Base-by-base conservation (phyloP, 2,888 invertebrate genomes). In the Orchesellides sinensis region DNA sequence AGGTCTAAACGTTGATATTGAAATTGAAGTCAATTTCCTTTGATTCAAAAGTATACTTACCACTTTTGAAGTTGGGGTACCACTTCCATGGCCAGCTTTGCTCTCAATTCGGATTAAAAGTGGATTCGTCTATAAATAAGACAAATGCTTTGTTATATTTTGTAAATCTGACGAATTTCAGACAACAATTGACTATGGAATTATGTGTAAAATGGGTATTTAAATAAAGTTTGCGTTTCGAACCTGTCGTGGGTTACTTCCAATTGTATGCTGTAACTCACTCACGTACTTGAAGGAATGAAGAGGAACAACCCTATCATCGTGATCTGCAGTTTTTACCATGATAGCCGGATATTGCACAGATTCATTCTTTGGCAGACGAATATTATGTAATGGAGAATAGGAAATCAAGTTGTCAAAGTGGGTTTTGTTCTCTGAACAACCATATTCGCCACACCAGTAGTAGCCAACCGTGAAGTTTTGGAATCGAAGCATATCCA, bases 401-500 rank as follows among this genome's bases (percentile, higher is more conserved):
- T 91, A 90, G 89, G 90, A 90, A 75, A 89, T 87, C 32, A 91
- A 84, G 85, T 89, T 91, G 29, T 91, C 87, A 87, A 92, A 93
- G 69, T 92, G 90, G 14, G 91, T 90, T 73, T 89, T 87, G 65
- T 91, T 90, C 61, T 92, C 92, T 2, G 92, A 90, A 86, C 90
- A 90, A 1, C 93, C 93, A 89, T 90, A 93, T 87, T 93, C 93
- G 10, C 92, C 91, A 29, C 90, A 90, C 93, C 93, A 93, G 0
- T 92, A 91, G 87, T 91, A 91, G 5, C 93, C 93, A 80, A 92
- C 91, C 2, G 92, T 93, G 88, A 93, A 92, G 89, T 92, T 92
- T 89, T 92, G 92, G 89, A 91, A 93, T 27, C 92, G 89, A 47
- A 92, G 89, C 92, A 93, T 92, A 88, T 93, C 93, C 89, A 92